Evolutionary conservation across 1,140 invertebrate genomes (phyloP), one percentile per base, ranked within the genome.

Genomic region (Aradophagus sp.): DNA sequence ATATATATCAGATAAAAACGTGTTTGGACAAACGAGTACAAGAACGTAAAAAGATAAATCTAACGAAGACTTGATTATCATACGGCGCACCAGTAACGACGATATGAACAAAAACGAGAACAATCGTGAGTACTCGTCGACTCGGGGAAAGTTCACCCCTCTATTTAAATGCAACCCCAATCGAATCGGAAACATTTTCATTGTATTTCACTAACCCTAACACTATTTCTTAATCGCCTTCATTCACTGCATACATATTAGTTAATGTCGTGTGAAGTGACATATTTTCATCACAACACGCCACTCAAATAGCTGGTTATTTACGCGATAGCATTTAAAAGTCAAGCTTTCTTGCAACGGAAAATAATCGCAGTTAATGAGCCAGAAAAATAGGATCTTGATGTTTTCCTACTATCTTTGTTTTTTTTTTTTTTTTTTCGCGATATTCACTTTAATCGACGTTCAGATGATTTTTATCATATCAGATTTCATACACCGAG

Each of bases 141-240:
- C 23, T 68, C 39, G 39, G 32, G 17, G 59, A 58, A 67, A 47
- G 45, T 69, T 17, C 27, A 53, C 41, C 52, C 58, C 52, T 45
- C 20, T 27, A 27, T 48, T 70, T 56, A 39, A 62, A 58, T 38
- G 31, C 52, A 15, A 70, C 67, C 67, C 67, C 29, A 62, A 17
- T 29, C n/a, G 31, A 58, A 52, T 63, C 44, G 38, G 38, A 70
- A 63, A 55, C 50, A 56, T 52, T 50, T 61, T 70, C 67, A 63
- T 70, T 63, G 67, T 62, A 34, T 36, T 48, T 48, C 36, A 38
- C 17, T 61, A 58, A 70, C 67, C 58, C 67, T 62, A 63, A 70
- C 29, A 19, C 56, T 42, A 50, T 62, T 63, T 56, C 66, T 63
- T 63, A 70, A 70, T 70, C 67, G 34, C 47, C 45, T 15, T n/a